Conservation (phyloP, 2,888 invertebrate genomes). For the Drosophila kokeensis region DNA sequence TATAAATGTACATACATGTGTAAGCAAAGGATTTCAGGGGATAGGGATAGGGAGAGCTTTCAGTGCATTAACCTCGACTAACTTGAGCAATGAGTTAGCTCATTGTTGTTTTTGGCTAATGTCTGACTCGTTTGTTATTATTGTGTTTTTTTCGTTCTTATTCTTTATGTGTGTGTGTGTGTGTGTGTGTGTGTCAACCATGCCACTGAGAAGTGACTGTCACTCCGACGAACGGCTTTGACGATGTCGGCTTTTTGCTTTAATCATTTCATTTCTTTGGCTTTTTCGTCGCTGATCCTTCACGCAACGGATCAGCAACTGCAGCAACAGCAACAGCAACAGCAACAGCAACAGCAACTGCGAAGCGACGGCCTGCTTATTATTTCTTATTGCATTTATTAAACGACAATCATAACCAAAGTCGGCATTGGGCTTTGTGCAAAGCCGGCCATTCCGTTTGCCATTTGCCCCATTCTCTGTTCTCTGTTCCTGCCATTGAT, state of each 20-base stretch:
- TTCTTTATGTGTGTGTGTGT: constrained; percentile 22
- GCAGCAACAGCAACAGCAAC: background rate
- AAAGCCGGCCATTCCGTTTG: constrained; percentile 27
- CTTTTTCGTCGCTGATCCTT: constrained; percentile 59
- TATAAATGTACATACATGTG: constrained; percentile 1
- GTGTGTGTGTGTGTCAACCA: constrained; percentile 51
- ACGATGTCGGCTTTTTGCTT: constrained; percentile 75
- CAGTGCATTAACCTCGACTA: constrained; percentile 80
- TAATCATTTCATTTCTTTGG: constrained; percentile 71
- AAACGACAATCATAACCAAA: constrained; percentile 83
- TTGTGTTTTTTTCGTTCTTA: constrained; percentile 16
- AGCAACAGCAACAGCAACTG: constrained; percentile 20
- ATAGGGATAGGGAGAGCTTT: constrained; percentile 18
- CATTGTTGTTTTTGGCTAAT: constrained; percentile 67
- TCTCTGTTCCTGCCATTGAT: constrained; percentile 47
- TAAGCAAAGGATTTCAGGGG: constrained; percentile 39
- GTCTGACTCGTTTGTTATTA: constrained; percentile 29
- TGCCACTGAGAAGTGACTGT: constrained; percentile 51
- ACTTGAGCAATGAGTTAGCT: constrained; percentile 41
- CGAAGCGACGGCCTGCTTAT: constrained; percentile 69
- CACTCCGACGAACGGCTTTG: constrained; percentile 47
- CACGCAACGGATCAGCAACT: constrained; percentile 30
- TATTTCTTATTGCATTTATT: constrained; percentile 83
- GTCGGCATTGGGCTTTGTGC: constrained; percentile 66
- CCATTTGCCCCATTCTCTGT: background rate